A percentile compares a stretch with the other conserved stretches of the same genome.
phyloP scores from a whole-genome alignment of 92 coral and sea anemone genomes.

The Hydrozoanthus gracilis region DNA sequence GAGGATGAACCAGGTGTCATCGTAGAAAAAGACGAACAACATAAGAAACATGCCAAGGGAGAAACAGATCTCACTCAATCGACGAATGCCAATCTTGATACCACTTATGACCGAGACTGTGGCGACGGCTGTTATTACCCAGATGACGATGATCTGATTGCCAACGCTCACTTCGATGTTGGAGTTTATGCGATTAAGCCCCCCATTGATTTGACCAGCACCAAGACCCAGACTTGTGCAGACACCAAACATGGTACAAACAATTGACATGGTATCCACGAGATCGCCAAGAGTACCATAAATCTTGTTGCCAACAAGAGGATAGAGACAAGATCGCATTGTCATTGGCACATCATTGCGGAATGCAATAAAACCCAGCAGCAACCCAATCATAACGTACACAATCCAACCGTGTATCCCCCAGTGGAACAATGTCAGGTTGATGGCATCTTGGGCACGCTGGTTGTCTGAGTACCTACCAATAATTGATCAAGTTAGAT shows the following conservation, averaged over 20 bases:
- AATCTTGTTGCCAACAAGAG: slow-evolving; percentile 84
- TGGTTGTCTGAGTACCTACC: slow-evolving; percentile 82
- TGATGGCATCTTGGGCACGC: slow-evolving; percentile 87
- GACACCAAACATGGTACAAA: slow-evolving; percentile 91
- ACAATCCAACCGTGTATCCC: slow-evolving; percentile 95
- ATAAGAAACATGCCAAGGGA: slow-evolving; percentile 80
- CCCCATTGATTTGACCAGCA: slow-evolving; percentile 76
- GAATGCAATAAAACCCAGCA: slow-evolving; percentile 80
- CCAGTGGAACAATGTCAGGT: slow-evolving; percentile 91
- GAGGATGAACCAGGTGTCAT: slow-evolving; percentile 84
- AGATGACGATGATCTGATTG: slow-evolving; percentile 83
- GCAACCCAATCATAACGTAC: slow-evolving; percentile 82
- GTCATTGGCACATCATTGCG: slow-evolving; percentile 89
- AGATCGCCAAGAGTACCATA: slow-evolving; percentile 84
- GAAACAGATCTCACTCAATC: slow-evolving; percentile 87
- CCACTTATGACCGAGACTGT: slow-evolving; percentile 89
- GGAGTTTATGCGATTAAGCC: not conserved
- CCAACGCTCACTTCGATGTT: slow-evolving; percentile 49
- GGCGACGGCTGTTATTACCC: slow-evolving; percentile 88
- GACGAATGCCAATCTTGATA: slow-evolving; percentile 82
- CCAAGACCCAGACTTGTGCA: slow-evolving; percentile 95
- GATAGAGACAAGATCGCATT: slow-evolving; percentile 88
- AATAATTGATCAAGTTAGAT: not conserved
- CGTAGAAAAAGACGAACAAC: slow-evolving; percentile 83
- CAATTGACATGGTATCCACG: slow-evolving; percentile 82